Conservation (phyloP, 2,888 invertebrate species). For the Ganaspis brasiliensis region DNA sequence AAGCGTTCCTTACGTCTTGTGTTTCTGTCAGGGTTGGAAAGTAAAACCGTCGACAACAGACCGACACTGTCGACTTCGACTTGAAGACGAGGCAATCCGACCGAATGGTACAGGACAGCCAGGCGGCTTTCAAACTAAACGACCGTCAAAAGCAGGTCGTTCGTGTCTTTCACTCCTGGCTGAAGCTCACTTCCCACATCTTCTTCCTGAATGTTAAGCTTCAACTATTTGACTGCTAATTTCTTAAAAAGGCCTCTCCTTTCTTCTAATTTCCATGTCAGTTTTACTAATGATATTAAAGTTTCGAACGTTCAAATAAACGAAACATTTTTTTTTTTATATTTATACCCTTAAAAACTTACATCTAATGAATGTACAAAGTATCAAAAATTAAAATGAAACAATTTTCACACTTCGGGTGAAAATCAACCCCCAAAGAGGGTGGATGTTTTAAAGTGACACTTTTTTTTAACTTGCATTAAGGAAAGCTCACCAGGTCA, state of each 20-base stretch:
- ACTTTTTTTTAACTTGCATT: too few species aligned
- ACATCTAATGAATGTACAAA: too few species aligned
- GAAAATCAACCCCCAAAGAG: too few species aligned
- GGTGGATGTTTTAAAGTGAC: too few species aligned
- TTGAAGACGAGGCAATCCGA: slow-evolving; percentile 56
- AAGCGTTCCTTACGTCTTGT: slow-evolving; percentile 63
- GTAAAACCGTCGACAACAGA: slow-evolving; percentile 67
- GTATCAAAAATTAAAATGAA: too few species aligned
- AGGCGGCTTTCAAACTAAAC: slow-evolving; percentile 61
- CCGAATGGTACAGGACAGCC: slow-evolving; percentile 53
- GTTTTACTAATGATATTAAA: too few species aligned
- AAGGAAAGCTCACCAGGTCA: too few species aligned
- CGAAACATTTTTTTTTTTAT: too few species aligned
- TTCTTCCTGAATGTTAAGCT: neutral
- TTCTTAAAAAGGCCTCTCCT: neutral
- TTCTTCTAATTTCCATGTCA: too few species aligned
- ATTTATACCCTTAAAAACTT: too few species aligned
- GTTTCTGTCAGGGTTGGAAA: slow-evolving; percentile 64
- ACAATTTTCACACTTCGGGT: too few species aligned
- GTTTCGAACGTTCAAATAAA: too few species aligned
- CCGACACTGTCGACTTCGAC: slow-evolving; percentile 64
- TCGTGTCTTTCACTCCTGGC: slow-evolving; percentile 52
- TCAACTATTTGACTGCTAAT: neutral
- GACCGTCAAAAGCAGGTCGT: slow-evolving; percentile 68
- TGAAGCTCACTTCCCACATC: slow-evolving; percentile 44